Conservation (phyloP, 2,797 vertebrate genomes). For the Arctocebus calabarensis region DNA sequence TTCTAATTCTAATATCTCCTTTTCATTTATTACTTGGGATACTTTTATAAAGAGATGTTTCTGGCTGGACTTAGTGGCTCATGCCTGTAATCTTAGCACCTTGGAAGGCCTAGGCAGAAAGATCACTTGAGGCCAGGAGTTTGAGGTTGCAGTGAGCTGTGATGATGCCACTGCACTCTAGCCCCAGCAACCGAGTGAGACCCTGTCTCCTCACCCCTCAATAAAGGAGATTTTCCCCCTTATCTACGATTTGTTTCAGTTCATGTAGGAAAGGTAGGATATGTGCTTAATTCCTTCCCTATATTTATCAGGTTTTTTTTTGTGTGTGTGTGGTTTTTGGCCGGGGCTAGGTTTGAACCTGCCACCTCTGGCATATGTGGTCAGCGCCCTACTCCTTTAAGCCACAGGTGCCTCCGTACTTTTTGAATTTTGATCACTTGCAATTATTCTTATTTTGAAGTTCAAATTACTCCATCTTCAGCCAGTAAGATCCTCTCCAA, state of each 20-base stretch:
- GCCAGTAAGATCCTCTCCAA: not conserved
- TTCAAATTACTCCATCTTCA: slow-evolving; percentile 35
- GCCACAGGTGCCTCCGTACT: not conserved
- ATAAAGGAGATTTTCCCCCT: not conserved
- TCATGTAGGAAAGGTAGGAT: not conserved
- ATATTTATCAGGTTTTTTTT: not conserved
- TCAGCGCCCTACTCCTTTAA: too few species aligned
- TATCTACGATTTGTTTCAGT: not conserved
- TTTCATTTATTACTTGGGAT: not conserved
- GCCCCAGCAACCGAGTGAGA: too few species aligned
- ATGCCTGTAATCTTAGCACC: too few species aligned
- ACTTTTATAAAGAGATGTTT: slow-evolving; percentile 32
- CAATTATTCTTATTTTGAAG: slow-evolving; percentile 29
- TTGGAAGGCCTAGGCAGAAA: too few species aligned
- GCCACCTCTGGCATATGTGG: too few species aligned
- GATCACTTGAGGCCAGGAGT: too few species aligned
- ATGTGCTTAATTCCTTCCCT: slow-evolving; percentile 8
- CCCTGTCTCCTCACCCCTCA: too few species aligned
- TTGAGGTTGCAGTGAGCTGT: too few species aligned
- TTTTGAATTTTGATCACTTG: slow-evolving; percentile 18
- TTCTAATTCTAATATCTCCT: slow-evolving; percentile 9
- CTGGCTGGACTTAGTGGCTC: too few species aligned
- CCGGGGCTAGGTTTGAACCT: too few species aligned
- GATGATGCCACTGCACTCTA: too few species aligned
- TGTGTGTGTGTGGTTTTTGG: too few species aligned